Base-by-base conservation (phyloP, 2,113 vertebrate species). In the Callorhinus ursinus region DNA sequence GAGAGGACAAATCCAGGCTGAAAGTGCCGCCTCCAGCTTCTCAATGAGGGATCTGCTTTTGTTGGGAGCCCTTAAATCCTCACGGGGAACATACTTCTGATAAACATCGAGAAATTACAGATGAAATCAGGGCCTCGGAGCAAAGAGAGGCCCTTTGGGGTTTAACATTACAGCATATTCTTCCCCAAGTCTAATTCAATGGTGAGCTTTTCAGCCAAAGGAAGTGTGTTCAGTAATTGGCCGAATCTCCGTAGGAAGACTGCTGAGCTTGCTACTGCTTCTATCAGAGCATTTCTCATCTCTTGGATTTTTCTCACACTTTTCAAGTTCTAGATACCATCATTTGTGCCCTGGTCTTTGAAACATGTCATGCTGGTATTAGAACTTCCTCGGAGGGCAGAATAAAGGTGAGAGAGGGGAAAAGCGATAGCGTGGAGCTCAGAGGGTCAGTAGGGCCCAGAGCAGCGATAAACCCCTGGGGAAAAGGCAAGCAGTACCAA, bases 151-250 rank as follows among this genome's bases (percentile, higher is more conserved):
- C 69, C 97, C 80, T 95, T 90, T 95, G 96, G 96, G 97, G 96
- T 96, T 96, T 97, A 96, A 72, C 84, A 31, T 97, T 95, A 97
- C 96, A 97, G 67, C 7, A 0, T 33, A 36, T 93, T 97, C 93
- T 96, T 96, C 93, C 80, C 72, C 21, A 61, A 93, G 93, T 79
- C 63, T 2, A 69, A 94, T 95, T 97, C 96, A 59, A 28, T 53
- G 90, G 93, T 72, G 86, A 97, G 96, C 95, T 67, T 90, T 96
- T 51, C 92, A 97, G 93, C 96, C 84, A 94, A 94, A 95, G 95
- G 81, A 97, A 96, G 95, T 72, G 71, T 98, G 92, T 77, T 90
- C 5, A 0, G 72, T 98, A 97, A 97, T 97, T 97, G 96, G 95
- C 95, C 42, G 36, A 87, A 71, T 97, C 97, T 97, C 95, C 1